These are phyloP conservation scores for Cydia splendana DNA, from an alignment of 1,140 invertebrate species.

Conservation along the genomic window DNA sequence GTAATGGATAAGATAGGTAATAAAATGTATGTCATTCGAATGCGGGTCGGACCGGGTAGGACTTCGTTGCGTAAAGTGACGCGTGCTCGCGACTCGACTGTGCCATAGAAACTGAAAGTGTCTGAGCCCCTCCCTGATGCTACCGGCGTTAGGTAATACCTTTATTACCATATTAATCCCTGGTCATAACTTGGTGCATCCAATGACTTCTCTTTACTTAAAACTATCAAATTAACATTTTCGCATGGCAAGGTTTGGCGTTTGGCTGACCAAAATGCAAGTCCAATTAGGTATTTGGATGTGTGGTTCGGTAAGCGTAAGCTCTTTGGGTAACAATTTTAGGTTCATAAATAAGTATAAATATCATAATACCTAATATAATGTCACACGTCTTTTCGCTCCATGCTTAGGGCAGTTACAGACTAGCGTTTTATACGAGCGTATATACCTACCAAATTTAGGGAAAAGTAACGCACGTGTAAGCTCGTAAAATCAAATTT, in stretches of 20 bases:
- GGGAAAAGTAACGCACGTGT: no score
- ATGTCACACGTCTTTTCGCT: no score
- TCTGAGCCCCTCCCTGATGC: slow-evolving; percentile 56
- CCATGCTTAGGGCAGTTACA: no score
- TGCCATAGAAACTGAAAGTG: slow-evolving; percentile 74
- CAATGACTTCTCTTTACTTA: slow-evolving; percentile 35
- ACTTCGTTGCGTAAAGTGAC: slow-evolving; percentile 56
- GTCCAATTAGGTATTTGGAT: not conserved
- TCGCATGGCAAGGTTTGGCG: not conserved
- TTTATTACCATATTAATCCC: slow-evolving; percentile 66
- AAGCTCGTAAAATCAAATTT: no score
- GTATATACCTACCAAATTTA: no score
- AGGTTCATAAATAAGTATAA: no score
- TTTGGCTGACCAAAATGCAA: not conserved
- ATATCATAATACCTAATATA: no score
- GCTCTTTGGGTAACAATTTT: not conserved
- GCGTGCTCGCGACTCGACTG: slow-evolving; percentile 55
- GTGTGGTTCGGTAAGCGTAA: no score
- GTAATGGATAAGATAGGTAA: slow-evolving; percentile 17
- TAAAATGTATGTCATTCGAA: slow-evolving; percentile 68
- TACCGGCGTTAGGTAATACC: slow-evolving; percentile 58
- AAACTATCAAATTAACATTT: not conserved
- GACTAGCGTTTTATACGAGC: no score
- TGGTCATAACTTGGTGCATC: slow-evolving; percentile 59
- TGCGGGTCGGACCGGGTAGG: slow-evolving; percentile 53